Percentiles rank a stretch among this genome's conserved stretches.
phyloP scores from a whole-genome alignment of 2,888 invertebrate genomes.

The Lasioglossum oenotherae region DNA sequence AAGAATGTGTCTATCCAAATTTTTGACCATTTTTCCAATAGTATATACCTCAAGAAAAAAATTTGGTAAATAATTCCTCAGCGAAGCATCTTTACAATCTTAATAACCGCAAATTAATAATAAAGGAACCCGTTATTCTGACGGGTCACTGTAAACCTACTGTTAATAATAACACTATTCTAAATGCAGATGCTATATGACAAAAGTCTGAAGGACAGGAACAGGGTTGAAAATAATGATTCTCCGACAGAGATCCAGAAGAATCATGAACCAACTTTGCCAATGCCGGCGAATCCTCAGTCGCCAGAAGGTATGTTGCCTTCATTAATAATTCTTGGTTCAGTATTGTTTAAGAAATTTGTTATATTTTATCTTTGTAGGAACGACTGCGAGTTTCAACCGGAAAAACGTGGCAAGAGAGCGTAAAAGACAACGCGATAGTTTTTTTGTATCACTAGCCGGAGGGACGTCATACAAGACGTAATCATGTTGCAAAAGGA shows the following conservation, averaged over 20 bases:
- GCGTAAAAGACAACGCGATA: background rate
- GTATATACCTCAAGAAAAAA: no score
- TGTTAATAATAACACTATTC: background rate
- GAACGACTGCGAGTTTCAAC: background rate
- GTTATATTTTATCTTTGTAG: background rate
- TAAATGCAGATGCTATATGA: background rate
- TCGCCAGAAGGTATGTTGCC: background rate
- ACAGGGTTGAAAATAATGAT: no score
- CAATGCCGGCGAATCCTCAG: background rate
- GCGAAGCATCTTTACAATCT: no score
- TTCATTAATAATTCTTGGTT: background rate
- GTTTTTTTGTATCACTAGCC: rapidly evolving
- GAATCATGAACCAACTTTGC: background rate
- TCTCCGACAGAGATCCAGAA: no score
- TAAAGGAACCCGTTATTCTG: no score
- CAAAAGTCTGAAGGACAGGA: background rate
- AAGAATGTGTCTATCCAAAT: no score
- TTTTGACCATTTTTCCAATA: no score
- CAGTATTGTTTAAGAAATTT: background rate
- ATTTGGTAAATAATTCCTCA: no score
- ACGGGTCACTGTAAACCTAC: no score
- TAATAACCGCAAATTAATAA: no score
- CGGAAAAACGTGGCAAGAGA: rapidly evolving
- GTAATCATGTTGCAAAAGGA: background rate
- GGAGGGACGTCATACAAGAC: background rate